Evolutionary conservation across 2,888 invertebrate species (phyloP).

Genomic region (Drosophila kanekoi): DNA sequence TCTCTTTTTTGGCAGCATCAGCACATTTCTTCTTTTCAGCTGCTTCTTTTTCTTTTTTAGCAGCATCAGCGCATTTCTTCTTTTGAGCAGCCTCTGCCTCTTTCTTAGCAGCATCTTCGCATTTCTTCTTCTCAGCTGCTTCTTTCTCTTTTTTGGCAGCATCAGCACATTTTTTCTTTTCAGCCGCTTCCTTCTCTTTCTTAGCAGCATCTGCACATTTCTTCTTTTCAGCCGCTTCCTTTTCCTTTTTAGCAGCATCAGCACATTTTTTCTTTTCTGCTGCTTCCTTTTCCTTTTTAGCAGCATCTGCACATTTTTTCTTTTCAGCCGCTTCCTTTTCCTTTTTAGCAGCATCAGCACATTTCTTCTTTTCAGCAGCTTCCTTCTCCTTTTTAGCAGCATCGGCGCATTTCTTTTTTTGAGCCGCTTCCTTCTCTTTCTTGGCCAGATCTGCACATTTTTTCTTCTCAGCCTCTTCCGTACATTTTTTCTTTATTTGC

Average conservation of each 20-base stretch:
- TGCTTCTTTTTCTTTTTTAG: background rate
- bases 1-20: background rate
- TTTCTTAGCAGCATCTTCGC: background rate
- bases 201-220: background rate
- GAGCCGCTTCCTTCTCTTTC: background rate
- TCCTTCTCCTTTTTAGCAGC: background rate
- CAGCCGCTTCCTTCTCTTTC: background rate
- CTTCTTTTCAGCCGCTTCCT: background rate
- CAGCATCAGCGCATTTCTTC: background rate
- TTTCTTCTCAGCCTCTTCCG: background rate
- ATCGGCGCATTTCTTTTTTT: background rate
- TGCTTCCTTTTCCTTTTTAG: background rate
- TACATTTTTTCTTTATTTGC: background rate
- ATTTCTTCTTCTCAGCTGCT: background rate
- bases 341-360: background rate
- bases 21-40: background rate
- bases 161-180: slow-evolving; percentile 1
- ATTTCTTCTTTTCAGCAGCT: background rate
- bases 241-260: background rate
- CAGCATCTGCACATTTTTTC: background rate
- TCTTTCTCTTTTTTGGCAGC: background rate
- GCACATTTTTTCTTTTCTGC: background rate
- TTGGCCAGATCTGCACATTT: background rate
- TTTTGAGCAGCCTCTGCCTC: background rate
- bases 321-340: background rate